Evolutionary conservation across 2,113 vertebrate species (phyloP), one percentile per base, ranked within the genome.

Genomic region (Lethenteron camtschaticum): DNA sequence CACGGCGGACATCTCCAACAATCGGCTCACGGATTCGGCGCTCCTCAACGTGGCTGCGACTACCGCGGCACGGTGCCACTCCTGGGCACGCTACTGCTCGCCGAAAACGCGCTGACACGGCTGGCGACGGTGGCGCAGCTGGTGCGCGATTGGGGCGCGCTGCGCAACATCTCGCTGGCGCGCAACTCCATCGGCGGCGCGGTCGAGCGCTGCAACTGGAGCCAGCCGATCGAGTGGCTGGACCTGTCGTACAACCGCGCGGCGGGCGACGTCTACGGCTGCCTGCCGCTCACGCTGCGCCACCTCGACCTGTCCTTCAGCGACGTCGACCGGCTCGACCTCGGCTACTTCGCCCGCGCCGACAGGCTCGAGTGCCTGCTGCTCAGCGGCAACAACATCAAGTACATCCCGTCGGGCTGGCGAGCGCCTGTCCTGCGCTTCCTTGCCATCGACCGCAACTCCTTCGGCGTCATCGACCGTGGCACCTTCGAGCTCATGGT

Each of bases 321-420:
- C 3, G 74, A 77, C 11, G 75, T 89, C n/a, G 85, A 88, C 72
- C 78, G 81, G 56, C 73, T 88, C 68, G 75, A 85, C 56, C 76
- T 81, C 76, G 12, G 7, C 1, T 89, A 81, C 70, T 89, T 89
- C 56, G 68, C 73, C 14, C 77, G 68, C n/a, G 79, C 82, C 7
- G 74, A 70, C 1, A 69, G 72, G 68, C 77, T 89, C 3, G 77
- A 69, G 20, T 75, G 79, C 63, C 78, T 88, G 14, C 72, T 78
- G 8, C 76, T 88, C 55, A 84, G 78, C 12, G 83, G 83, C 41
- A 89, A 89, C 77, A 87, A 84, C 75, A 85, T 89, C 73, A 88
- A 86, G 72, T 87, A 84, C 74, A 86, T 87, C 70, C 85, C 85
- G 0, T 78, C 79, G 0, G 80, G 75, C 12, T 87, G 85, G 86